Percentiles rank a stretch among this genome's conserved stretches.
These are phyloP conservation scores for Hermaeophaga mercurialis DNA, from an alignment of 2,888 invertebrate genomes.

Conservation along the genomic window DNA sequence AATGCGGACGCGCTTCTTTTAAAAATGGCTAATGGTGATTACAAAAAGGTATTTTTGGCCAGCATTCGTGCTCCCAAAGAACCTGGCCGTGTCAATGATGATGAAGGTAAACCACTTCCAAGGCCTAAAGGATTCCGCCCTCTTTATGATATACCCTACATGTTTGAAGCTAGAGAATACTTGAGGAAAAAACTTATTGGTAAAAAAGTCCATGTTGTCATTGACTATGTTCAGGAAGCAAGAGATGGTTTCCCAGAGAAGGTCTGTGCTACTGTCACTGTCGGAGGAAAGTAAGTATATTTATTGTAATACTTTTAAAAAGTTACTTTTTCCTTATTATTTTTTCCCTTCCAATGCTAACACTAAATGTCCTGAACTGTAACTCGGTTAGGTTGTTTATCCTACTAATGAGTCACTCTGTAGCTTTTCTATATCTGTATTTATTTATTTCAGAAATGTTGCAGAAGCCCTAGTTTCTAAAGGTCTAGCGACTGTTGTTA, in stretches of 20 bases:
- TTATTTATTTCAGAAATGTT: conserved; percentile 71
- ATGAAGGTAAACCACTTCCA: conserved; percentile 69
- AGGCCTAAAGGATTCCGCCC: conserved; percentile 82
- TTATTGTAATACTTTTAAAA: too few species aligned
- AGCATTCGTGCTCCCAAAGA: conserved; percentile 90
- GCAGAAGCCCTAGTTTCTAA: conserved; percentile 92
- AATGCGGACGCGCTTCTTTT: conserved; percentile 94
- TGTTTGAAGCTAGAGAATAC: conserved; percentile 98
- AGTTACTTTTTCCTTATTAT: too few species aligned
- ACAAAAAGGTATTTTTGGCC: conserved; percentile 93
- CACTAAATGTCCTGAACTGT: too few species aligned
- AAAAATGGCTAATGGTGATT: conserved; percentile 75
- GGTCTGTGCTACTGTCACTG: conserved; percentile 88
- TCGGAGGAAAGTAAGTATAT: conserved; percentile 69
- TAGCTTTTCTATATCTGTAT: too few species aligned
- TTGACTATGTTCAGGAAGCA: conserved; percentile 97
- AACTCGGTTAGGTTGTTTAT: not conserved
- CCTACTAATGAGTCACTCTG: too few species aligned
- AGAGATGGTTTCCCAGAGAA: conserved; percentile 94
- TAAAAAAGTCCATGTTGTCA: conserved; percentile 88
- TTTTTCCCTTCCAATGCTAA: too few species aligned
- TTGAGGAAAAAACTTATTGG: conserved; percentile 94
- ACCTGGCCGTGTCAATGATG: conserved; percentile 62
- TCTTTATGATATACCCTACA: conserved; percentile 96
- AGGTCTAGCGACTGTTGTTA: conserved; percentile 90